These are phyloP conservation scores for Amphimallon solstitiale DNA, from an alignment of 2,888 invertebrate genomes.

Conservation along the genomic window DNA sequence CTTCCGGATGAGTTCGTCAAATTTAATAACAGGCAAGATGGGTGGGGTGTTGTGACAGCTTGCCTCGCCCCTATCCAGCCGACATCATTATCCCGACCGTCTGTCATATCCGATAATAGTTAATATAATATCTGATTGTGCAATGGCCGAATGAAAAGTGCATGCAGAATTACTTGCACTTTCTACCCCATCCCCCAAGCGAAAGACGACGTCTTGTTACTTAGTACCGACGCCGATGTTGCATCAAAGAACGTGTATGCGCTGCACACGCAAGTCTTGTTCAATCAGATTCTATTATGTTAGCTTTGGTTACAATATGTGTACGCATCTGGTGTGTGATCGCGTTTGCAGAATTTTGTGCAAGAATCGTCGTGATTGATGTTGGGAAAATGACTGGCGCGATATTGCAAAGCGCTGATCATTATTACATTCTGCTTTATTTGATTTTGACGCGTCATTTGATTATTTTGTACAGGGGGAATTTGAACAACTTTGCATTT, in stretches of 20 bases:
- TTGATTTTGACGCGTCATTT: too few relatives aligned
- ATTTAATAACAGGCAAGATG: slow-evolving; percentile 46
- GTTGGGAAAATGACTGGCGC: slow-evolving; percentile 2
- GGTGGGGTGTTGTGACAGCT: slow-evolving; percentile 50
- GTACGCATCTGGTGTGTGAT: slow-evolving; percentile 13
- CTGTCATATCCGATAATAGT: slow-evolving; percentile 41
- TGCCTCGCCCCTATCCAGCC: slow-evolving; percentile 40
- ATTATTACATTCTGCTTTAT: too few relatives aligned
- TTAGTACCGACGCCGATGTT: slow-evolving; percentile 50
- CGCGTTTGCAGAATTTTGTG: background rate
- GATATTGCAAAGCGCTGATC: background rate
- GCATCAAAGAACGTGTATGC: slow-evolving; percentile 3
- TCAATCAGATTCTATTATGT: slow-evolving; percentile 23
- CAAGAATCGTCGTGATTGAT: slow-evolving; percentile 15
- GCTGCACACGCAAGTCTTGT: background rate
- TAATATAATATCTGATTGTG: slow-evolving; percentile 39
- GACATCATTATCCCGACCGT: slow-evolving; percentile 42
- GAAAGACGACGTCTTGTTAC: slow-evolving; percentile 17
- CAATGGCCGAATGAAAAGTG: slow-evolving; percentile 43
- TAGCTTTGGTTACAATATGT: slow-evolving; percentile 1
- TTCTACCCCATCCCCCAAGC: slow-evolving; percentile 57
- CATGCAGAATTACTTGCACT: slow-evolving; percentile 56
- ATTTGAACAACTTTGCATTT: too few relatives aligned
- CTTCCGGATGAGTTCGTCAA: slow-evolving; percentile 47
- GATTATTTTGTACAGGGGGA: too few relatives aligned